These are phyloP conservation scores for Nematostella vectensis DNA, from an alignment of 92 coral and sea anemone genomes.

Conservation along the genomic window DNA sequence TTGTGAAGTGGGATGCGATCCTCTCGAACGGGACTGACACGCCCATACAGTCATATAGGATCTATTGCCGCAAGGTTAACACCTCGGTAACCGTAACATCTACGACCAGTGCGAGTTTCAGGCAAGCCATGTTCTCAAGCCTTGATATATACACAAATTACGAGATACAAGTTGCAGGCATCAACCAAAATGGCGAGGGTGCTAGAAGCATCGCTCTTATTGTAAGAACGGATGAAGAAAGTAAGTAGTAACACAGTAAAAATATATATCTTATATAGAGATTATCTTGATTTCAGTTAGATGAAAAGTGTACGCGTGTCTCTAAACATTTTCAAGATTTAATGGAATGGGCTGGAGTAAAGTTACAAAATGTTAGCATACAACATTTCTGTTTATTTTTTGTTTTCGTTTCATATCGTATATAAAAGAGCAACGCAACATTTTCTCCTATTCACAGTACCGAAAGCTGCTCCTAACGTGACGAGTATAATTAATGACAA, in stretches of 20 bases:
- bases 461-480: neutral
- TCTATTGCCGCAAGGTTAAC: neutral
- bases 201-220: neutral
- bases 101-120: neutral
- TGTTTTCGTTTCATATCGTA: no score
- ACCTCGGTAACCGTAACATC: neutral
- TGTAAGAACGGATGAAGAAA: neutral
- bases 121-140: neutral
- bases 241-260: neutral
- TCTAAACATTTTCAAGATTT: no score
- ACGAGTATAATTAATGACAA: neutral
- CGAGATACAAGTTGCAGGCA: neutral
- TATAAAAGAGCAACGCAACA: neutral
- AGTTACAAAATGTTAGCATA: no score
- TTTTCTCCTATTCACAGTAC: neutral
- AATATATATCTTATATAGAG: no score
- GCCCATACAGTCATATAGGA: neutral
- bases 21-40: neutral
- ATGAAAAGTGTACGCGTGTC: no score
- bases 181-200: neutral
- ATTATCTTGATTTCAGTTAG: no score
- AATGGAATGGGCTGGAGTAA: no score
- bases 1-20: slow-evolving; percentile 5
- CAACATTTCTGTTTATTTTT: no score
- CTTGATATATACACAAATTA: neutral